phyloP scores from a whole-genome alignment of 2,888 invertebrate species.

The Acleris holmiana region DNA sequence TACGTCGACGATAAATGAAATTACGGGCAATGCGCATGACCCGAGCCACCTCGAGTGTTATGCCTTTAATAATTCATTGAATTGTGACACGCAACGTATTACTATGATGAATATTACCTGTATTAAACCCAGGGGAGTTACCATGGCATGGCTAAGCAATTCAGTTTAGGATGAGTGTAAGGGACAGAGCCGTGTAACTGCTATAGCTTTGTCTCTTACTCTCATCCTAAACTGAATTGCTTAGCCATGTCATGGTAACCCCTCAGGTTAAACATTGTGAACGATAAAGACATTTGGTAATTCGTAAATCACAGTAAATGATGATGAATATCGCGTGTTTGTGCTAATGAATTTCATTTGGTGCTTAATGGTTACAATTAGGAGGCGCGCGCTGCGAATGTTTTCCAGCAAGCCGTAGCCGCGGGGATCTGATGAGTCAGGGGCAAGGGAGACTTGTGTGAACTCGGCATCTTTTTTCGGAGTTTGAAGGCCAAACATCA shows the following conservation, averaged over 20 bases:
- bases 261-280: conserved; percentile 16
- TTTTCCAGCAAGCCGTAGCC: conserved; percentile 46
- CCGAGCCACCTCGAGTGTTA: conserved; percentile 21
- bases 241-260: too few relatives aligned
- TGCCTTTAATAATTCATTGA: conserved; percentile 22
- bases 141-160: too few relatives aligned
- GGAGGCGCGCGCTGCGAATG: conserved; percentile 47
- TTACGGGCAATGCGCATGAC: conserved; percentile 23
- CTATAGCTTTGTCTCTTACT: too few relatives aligned
- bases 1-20: conserved; percentile 30
- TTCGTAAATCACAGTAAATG: conserved; percentile 24
- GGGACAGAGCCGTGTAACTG: too few relatives aligned
- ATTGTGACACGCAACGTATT: conserved; percentile 20
- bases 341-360: conserved; percentile 53
- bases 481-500: conserved; percentile 3
- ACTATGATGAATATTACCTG: conserved; percentile 26
- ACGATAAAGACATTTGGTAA: conserved; percentile 25
- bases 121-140: neutral
- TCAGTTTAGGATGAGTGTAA: too few relatives aligned
- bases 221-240: too few relatives aligned
- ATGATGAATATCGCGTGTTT: conserved; percentile 50
- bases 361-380: conserved; percentile 57
- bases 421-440: conserved; percentile 39
- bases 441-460: conserved; percentile 18
- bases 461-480: conserved; percentile 8